Evolutionary conservation across 2,113 vertebrate genomes (phyloP).

Genomic region (Grammomys dolichurus): DNA sequence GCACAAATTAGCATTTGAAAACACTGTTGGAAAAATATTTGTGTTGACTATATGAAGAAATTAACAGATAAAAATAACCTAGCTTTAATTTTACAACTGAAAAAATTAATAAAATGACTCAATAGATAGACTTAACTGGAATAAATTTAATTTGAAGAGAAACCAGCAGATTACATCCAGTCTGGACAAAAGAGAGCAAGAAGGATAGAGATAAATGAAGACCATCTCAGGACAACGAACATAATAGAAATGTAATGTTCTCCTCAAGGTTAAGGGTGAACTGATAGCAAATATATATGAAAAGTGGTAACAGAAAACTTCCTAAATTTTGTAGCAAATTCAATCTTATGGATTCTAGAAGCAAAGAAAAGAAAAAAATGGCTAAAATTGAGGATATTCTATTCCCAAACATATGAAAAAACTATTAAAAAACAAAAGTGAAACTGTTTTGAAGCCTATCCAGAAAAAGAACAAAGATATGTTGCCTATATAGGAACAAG

Average conservation of each 20-base stretch:
- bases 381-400: neutral
- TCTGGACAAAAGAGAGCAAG: neutral
- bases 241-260: neutral
- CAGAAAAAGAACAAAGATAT: neutral
- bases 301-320: neutral
- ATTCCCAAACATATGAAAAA: neutral
- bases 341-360: neutral
- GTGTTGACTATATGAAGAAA: neutral
- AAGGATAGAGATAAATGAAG: neutral
- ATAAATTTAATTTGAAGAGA: neutral
- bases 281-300: neutral
- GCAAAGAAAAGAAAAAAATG: neutral
- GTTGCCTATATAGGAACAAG: neutral
- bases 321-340: neutral
- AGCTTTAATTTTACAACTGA: neutral
- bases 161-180: neutral
- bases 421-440: neutral
- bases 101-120: neutral
- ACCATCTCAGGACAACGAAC: neutral
- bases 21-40: neutral
- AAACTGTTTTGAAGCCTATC: neutral
- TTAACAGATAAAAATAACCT: neutral
- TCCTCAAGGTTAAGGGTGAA: neutral
- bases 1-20: neutral
- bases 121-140: neutral